phyloP scores from a whole-genome alignment of 2,888 invertebrate species.

The Prosapia bicincta region DNA sequence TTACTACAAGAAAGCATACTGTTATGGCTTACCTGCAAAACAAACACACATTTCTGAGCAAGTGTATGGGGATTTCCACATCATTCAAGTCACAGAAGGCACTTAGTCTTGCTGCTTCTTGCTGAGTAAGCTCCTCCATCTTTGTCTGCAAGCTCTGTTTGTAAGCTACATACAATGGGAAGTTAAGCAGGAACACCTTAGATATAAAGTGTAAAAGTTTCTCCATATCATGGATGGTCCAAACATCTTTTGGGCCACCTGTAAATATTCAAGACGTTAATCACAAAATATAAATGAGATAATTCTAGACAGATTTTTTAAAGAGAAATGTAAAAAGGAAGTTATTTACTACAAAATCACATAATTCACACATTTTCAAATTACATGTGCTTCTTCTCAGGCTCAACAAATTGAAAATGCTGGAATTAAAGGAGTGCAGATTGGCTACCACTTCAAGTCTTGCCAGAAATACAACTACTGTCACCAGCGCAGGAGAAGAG shows the following conservation, averaged over 20 bases:
- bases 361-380: no score
- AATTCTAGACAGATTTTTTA: no score
- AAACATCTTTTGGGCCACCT: conserved; percentile 44
- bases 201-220: conserved; percentile 84
- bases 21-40: conserved; percentile 77
- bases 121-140: conserved; percentile 76
- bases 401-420: no score
- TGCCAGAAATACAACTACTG: no score
- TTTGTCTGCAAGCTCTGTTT: conserved; percentile 60
- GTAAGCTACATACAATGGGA: conserved; percentile 69
- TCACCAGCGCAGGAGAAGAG: no score
- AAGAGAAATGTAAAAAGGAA: no score
- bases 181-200: conserved; percentile 83
- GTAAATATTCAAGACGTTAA: not conserved
- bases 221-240: conserved; percentile 82
- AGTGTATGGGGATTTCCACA: conserved; percentile 86
- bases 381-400: no score
- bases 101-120: conserved; percentile 75
- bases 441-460: no score
- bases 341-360: no score
- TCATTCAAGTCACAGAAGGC: conserved; percentile 90
- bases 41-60: conserved; percentile 87
- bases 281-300: no score
- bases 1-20: no score
- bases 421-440: no score